Percentiles rank a stretch among this genome's conserved stretches.
Evolutionary conservation across 2,113 vertebrate species (phyloP).

Genomic region (Procapra przewalskii): DNA sequence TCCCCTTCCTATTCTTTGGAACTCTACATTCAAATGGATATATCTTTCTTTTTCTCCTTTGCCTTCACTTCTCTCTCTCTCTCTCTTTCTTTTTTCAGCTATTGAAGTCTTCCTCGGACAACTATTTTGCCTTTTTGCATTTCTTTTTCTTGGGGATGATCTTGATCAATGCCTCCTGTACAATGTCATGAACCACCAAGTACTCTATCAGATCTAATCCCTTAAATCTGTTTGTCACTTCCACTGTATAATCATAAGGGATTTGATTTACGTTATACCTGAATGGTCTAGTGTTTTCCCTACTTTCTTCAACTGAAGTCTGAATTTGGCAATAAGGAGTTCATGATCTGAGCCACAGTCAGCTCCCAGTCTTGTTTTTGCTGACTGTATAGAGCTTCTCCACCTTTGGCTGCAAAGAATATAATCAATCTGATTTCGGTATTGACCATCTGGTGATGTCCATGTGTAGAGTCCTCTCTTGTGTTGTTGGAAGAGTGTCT

Average conservation of each 20-base stretch:
- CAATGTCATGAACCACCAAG: not conserved
- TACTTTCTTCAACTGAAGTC: not conserved
- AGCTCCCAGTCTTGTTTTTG: fast-evolving
- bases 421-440: not conserved
- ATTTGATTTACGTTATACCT: not conserved
- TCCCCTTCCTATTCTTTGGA: not conserved
- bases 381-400: not conserved
- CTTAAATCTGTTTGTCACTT: not conserved
- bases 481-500: not conserved
- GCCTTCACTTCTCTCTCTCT: not conserved
- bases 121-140: not conserved
- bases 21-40: not conserved
- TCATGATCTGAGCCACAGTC: not conserved
- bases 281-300: not conserved
- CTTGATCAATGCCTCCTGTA: not conserved
- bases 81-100: not conserved
- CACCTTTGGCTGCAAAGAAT: not conserved
- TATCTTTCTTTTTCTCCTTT: not conserved
- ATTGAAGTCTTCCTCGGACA: not conserved
- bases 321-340: not conserved
- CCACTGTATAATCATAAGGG: not conserved
- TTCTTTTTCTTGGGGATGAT: not conserved
- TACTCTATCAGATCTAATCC: not conserved
- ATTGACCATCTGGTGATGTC: not conserved
- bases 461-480: not conserved